Evolutionary conservation across 2,888 invertebrate species (phyloP).

Genomic region (Lysandra coridon): DNA sequence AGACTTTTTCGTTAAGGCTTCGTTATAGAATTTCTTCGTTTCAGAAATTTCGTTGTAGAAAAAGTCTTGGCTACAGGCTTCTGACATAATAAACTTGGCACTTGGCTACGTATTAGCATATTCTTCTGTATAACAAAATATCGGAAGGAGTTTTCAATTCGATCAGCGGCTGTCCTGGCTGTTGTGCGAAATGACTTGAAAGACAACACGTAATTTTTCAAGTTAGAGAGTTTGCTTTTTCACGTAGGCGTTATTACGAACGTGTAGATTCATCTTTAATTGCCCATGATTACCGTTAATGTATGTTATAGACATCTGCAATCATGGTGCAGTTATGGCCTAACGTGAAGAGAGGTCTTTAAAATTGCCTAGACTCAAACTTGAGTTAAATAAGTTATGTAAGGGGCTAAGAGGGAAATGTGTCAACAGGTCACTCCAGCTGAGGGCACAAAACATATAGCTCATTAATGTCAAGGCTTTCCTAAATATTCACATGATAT

Average conservation of each 20-base stretch:
- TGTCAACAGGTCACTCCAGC: background rate
- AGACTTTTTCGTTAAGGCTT: too few relatives aligned
- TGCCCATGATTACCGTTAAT: too few relatives aligned
- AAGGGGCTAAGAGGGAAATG: background rate
- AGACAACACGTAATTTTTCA: too few relatives aligned
- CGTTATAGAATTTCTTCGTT: too few relatives aligned
- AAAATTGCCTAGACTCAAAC: background rate
- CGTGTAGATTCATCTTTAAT: too few relatives aligned
- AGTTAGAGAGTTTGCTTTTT: too few relatives aligned
- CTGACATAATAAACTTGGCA: background rate
- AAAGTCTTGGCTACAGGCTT: background rate
- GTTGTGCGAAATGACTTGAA: too few relatives aligned
- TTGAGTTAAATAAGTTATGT: background rate
- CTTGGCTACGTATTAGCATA: background rate
- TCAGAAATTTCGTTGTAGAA: too few relatives aligned
- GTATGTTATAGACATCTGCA: background rate
- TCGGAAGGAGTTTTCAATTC: too few relatives aligned
- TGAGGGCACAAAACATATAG: slow-evolving; percentile 11
- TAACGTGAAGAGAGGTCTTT: background rate
- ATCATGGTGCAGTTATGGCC: background rate
- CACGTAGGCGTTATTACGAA: too few relatives aligned
- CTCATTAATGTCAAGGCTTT: slow-evolving; percentile 10
- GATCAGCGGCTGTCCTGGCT: too few relatives aligned
- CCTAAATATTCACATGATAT: slow-evolving; percentile 1
- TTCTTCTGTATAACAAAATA: background rate